A percentile compares a stretch with the other conserved stretches of the same genome.
Evolutionary conservation across 2,113 vertebrate genomes (phyloP).

Genomic region (Indicator indicator): DNA sequence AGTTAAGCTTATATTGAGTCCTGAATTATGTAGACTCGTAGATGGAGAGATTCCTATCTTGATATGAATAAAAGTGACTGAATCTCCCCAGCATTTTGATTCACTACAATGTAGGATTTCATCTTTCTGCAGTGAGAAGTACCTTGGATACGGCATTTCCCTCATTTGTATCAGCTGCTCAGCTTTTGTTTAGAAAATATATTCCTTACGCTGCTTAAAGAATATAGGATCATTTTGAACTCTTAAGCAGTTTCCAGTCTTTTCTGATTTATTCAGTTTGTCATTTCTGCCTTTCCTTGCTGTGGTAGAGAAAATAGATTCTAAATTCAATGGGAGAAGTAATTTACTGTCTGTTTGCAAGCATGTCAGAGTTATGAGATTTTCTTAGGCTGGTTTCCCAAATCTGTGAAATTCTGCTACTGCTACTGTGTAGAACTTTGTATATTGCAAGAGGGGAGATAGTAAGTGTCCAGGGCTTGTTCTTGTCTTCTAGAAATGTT

Average conservation of each 20-base stretch:
- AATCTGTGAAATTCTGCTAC: not conserved
- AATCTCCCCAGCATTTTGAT: not conserved
- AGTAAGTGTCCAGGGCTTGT: not conserved
- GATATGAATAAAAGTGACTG: not conserved
- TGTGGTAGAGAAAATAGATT: not conserved
- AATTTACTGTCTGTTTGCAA: not conserved
- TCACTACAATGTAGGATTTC: not conserved
- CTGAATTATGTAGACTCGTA: not conserved
- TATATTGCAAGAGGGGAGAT: not conserved
- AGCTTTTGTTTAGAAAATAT: not conserved
- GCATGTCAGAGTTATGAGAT: not conserved
- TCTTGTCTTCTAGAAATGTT: not conserved
- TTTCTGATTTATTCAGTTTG: not conserved
- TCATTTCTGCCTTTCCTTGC: not conserved
- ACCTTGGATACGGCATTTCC: not conserved
- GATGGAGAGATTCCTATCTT: not conserved
- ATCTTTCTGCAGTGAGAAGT: not conserved
- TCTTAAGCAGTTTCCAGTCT: not conserved
- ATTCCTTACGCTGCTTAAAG: not conserved
- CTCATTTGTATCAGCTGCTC: not conserved
- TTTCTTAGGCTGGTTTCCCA: not conserved
- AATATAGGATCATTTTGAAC: not conserved
- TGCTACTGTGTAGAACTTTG: not conserved
- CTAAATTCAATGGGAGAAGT: not conserved
- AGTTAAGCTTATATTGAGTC: not conserved